A percentile compares a stretch with the other conserved stretches of the same genome.
phyloP scores from a whole-genome alignment of 2,888 invertebrate genomes.

The Strigamia transsilvanica region DNA sequence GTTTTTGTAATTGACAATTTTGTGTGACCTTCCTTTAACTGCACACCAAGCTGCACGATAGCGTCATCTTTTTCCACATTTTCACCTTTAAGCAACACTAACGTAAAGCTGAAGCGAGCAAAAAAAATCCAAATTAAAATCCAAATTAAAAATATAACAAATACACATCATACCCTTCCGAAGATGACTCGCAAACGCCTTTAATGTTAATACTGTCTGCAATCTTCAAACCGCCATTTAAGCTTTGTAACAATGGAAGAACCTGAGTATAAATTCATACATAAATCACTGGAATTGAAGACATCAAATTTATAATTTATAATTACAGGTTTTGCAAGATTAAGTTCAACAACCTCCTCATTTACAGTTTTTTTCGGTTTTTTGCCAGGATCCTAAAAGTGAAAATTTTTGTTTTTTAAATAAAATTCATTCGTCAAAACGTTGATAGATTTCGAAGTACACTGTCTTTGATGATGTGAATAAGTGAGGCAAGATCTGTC shows the following conservation, averaged over 20 bases:
- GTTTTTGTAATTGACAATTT: constrained; percentile 51
- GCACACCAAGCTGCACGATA: constrained; percentile 50
- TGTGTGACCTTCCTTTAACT: constrained; percentile 40
- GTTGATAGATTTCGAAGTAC: constrained; percentile 33
- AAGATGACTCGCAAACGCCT: constrained; percentile 50
- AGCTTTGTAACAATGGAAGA: constrained; percentile 55
- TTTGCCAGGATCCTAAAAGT: constrained; percentile 54
- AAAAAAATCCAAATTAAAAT: neutral
- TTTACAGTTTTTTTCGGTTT: constrained; percentile 52
- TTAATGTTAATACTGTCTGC: constrained; percentile 53
- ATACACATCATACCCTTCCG: constrained; percentile 52
- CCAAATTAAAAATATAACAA: neutral
- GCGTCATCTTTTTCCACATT: constrained; percentile 55
- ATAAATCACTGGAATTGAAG: neutral
- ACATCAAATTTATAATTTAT: neutral
- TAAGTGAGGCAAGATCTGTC: constrained; percentile 56
- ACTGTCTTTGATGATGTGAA: constrained; percentile 57
- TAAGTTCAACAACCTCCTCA: constrained; percentile 54
- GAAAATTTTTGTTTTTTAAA: neutral
- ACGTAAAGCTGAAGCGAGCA: constrained; percentile 48
- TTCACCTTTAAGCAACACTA: constrained; percentile 54
- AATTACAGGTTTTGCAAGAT: constrained; percentile 55
- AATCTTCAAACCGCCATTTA: constrained; percentile 54
- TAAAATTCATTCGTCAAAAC: neutral
- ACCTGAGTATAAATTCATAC: constrained; percentile 35